Base-by-base conservation (phyloP, 2,888 invertebrate species). In the Helleia helle region DNA sequence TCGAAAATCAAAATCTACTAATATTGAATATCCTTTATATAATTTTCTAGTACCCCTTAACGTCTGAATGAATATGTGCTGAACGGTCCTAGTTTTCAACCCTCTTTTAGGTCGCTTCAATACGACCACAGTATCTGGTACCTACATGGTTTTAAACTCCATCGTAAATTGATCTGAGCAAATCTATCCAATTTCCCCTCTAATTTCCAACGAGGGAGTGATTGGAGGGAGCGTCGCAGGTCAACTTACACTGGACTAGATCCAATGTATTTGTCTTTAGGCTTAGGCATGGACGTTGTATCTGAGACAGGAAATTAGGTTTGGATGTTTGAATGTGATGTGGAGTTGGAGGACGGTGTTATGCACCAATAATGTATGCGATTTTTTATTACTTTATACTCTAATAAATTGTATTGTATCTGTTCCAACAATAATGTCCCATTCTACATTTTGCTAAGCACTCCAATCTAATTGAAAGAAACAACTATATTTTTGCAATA, bases 301-400 rank as follows among this genome's bases (percentile, higher is more conserved):
- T 76, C 80, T 80, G 71, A 80, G 81, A 80, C 80, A 79, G 83
- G 83, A 83, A 83, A 83, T 83, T 83, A 81, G 77, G 80, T 83
- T 83, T 81, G 72, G 71, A 70, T 72, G 73, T 79, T 73, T 73
- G 73, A 69, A 71, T 70, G 66, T 62, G 49, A 50, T 52, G 48
- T 50, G 58, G 53, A 59, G 64, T 63, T 49, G 53, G 52, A 59
- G 53, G 68, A 65, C 46, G 55, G 59, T 18, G 46, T 50, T 59
- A 62, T 68, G 62, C 54, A n/a, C n/a, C n/a, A n/a, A n/a, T n/a
- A n/a, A n/a, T n/a, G n/a, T n/a, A n/a, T n/a, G n/a, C n/a, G n/a
- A n/a, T n/a, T n/a, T n/a, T n/a, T n/a, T n/a, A n/a, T n/a, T n/a
- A n/a, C n/a, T n/a, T n/a, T n/a, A n/a, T n/a, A n/a, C n/a, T n/a